Evolutionary conservation across 2,113 vertebrate species (phyloP).

Genomic region (Chinchilla lanigera): DNA sequence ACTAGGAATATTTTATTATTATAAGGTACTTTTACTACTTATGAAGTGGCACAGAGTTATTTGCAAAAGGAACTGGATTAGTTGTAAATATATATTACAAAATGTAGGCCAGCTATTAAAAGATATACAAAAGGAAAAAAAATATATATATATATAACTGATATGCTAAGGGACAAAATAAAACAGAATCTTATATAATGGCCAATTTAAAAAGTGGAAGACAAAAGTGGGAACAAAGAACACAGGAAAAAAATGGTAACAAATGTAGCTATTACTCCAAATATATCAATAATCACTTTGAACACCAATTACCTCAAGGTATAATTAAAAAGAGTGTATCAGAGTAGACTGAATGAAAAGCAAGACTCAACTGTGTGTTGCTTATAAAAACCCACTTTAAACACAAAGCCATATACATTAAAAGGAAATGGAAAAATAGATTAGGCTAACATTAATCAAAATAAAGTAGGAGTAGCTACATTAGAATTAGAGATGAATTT

Average conservation of each 20-base stretch:
- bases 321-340: too few relatives aligned
- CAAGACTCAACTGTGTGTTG: too few relatives aligned
- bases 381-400: too few relatives aligned
- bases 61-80: neutral
- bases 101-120: neutral
- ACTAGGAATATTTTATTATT: neutral
- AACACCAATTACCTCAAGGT: too few relatives aligned
- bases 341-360: too few relatives aligned
- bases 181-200: neutral
- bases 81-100: neutral
- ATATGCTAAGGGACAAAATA: neutral
- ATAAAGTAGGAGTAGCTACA: neutral
- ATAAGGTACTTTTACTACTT: neutral
- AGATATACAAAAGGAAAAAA: neutral
- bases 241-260: neutral
- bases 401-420: neutral
- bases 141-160: neutral
- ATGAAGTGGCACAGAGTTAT: neutral
- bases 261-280: neutral
- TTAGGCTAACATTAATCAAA: neutral
- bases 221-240: neutral
- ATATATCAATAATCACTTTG: too few relatives aligned
- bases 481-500: neutral
- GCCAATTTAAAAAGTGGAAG: neutral
- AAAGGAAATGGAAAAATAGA: neutral